Evolutionary conservation across 2,888 invertebrate genomes (phyloP), one percentile per base, ranked within the genome.

Genomic region (Agrochola lychnidis): DNA sequence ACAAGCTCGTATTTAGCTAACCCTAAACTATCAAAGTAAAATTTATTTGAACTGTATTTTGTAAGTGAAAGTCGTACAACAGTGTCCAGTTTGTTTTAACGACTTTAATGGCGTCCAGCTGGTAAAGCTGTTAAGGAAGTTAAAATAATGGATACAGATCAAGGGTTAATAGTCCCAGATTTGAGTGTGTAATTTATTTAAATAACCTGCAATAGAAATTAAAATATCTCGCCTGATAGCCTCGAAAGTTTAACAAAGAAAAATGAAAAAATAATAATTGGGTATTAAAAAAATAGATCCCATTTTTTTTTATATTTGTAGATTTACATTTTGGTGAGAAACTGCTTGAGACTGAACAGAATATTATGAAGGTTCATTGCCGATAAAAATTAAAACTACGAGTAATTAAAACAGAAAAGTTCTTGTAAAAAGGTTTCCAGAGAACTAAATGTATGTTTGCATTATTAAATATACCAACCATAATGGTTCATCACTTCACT

Each of bases 11-110:
- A 40, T 64, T 76, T 64, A 57, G 12, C 12, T 68, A 83, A 83
- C 70, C 80, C 70, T 51, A 70, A 79, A 70, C 70, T 80, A 80
- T 70, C 70, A 73, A 80, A 84, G 66, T 82, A 51, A 72, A 75
- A 81, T 75, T 75, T 85, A 70, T 70, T 76, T 53, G 22, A 64
- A 56, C 66, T 53, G 85, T 84, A 36, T 72, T 82, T 70, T 59
- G 53, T 72, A 30, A 57, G 83, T 83, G 83, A 85, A 83, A 77
- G 83, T 70, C n/a, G 56, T n/a, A n/a, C 53, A 36, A 77, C 51
- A 25, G 56, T 64, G 67, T 73, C 57, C 19, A 73, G 73, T 71
- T 85, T 71, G 64, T 76, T 83, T 75, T 51, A 81, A 76, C 73
- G 12, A 57, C 57, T 85, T 67, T 57, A 82, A 85, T 73, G 73